Evolutionary conservation across 2,113 vertebrate genomes (phyloP), one percentile per base, ranked within the genome.

Genomic region (Scalopus aquaticus): DNA sequence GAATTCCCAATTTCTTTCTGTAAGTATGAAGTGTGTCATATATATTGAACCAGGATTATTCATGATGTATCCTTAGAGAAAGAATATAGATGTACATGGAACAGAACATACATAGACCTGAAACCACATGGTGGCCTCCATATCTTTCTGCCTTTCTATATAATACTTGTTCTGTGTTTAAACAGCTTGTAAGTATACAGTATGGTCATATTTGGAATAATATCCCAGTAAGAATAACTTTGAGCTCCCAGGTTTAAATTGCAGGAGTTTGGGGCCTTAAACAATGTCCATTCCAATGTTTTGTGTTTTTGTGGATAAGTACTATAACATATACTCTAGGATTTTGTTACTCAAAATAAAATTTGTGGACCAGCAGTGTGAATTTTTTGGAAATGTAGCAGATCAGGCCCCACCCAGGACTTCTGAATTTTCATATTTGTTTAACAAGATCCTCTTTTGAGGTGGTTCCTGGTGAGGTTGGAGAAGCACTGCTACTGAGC

Each of bases 31-130:
- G 15, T 72, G 9, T 87, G 49, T 70, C 70, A 49, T 70, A 60
- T 94, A 39, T 92, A 80, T 85, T 90, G 65, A 90, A 94, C 37
- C 39, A 76, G 19, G 77, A 30, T 79, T 97, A 90, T 35, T 90
- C 37, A 0, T 88, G 54, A 20, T 76, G 7, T 8, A 79, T 30
- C 64, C 20, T 24, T 92, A 44, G 26, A 69, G 67, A 62, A 88
- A n/a, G n/a, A n/a, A 73, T 67, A 9, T 0, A 3, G 0, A 81
- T 11, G 20, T 60, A 15, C 44, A 11, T 64, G 30, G n/a, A 69
- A 87, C 0, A 88, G 17, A 65, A 37, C 76, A 76, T 56, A 6
- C 19, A 56, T 9, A 64, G 32, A 39, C 64, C 19, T 92, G 64
- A 58, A 96, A 92, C 56, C 20, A 72, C 12, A 67, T 56, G 19